These are phyloP conservation scores for Amaurobius ferox DNA, from an alignment of 2,888 invertebrate genomes.

Conservation along the genomic window DNA sequence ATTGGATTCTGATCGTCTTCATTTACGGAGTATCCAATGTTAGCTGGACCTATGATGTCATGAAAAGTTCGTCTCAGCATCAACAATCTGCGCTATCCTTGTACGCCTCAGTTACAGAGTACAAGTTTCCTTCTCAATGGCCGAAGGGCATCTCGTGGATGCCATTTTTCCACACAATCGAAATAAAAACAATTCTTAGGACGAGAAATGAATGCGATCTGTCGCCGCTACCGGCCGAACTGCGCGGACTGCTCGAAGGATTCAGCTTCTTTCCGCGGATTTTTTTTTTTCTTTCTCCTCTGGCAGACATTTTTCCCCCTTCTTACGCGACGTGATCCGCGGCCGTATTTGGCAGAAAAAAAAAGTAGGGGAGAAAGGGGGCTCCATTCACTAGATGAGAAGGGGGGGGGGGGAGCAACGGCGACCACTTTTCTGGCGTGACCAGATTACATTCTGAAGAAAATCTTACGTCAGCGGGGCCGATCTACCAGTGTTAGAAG, in stretches of 20 bases:
- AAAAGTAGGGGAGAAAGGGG: neutral
- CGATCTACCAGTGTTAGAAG: neutral
- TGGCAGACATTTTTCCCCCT: neutral
- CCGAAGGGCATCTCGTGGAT: neutral
- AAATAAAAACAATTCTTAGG: neutral
- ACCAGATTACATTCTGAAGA: neutral
- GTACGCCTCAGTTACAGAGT: neutral
- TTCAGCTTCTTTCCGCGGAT: neutral
- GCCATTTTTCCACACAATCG: neutral
- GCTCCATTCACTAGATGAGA: neutral
- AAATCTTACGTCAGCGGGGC: conserved; percentile 10
- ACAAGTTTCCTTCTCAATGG: neutral
- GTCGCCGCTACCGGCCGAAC: conserved; percentile 1
- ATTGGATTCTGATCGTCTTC: too few species aligned
- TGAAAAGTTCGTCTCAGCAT: too few species aligned
- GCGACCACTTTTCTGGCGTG: conserved; percentile 5
- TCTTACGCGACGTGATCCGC: neutral
- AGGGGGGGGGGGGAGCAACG: neutral
- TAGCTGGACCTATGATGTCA: too few species aligned
- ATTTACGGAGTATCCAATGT: too few species aligned
- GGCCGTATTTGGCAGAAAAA: neutral
- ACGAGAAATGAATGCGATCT: neutral
- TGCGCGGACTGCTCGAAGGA: neutral
- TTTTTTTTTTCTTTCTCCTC: neutral
- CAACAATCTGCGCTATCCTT: too few species aligned